Conservation (phyloP, 1,140 invertebrate genomes). For the Druon quercuslanigerum region DNA sequence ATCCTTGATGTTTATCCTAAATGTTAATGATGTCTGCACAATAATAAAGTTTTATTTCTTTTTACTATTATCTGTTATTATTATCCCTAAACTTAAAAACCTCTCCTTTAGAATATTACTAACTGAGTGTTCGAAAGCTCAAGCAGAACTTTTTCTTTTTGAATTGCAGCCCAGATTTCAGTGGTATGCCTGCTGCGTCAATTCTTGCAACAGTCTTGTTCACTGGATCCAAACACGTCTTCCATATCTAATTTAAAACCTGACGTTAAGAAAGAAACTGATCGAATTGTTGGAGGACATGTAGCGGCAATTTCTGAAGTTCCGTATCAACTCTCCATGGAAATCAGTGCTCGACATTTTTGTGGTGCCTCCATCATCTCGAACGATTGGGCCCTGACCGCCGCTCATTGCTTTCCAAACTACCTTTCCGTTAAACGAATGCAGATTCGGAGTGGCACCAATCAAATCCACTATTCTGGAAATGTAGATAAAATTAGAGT, state of each 20-base stretch:
- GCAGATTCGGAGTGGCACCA: neutral
- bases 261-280: neutral
- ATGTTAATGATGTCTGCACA: no score
- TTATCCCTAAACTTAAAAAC: no score
- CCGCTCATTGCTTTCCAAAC: neutral
- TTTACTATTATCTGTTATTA: no score
- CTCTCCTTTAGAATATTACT: no score
- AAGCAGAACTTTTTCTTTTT: no score
- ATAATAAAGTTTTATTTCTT: no score
- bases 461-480: neutral
- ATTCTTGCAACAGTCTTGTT: neutral
- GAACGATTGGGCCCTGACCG: neutral
- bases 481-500: neutral
- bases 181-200: no score
- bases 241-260: neutral
- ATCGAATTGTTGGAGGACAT: neutral
- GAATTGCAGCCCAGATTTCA: no score
- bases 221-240: neutral
- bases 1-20: no score
- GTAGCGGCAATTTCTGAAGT: neutral
- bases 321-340: constrained; percentile 14
- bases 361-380: neutral
- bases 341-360: neutral
- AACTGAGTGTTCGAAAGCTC: no score
- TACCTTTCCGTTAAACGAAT: neutral